Base-by-base conservation (phyloP, 2,797 vertebrate species). In the Catharus ustulatus region DNA sequence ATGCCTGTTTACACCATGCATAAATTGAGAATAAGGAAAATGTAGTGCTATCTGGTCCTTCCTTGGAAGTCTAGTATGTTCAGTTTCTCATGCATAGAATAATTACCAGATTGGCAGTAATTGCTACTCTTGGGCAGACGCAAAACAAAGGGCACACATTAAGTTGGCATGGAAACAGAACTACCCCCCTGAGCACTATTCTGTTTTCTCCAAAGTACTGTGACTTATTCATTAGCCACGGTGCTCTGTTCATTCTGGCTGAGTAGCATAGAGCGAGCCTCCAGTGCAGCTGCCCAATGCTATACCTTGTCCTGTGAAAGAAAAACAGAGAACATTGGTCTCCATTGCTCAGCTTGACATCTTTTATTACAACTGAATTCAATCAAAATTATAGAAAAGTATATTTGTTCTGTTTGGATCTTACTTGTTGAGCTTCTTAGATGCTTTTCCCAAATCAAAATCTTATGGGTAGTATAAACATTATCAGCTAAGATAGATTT, bases 91-190 rank as follows among this genome's bases (percentile, higher is more conserved):
- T 66, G 73, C 73, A 42, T 20, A 15, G 69, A 76, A 26, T 87
- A 90, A 94, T 93, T 94, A 95, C 62, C 40, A 59, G 62, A 45
- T 88, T 91, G 77, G n/a, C 87, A 93, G 80, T 90, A 95, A 91
- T 69, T 94, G 71, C n/a, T 90, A 59, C 76, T 80, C 72, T 73
- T 78, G 66, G 58, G 87, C 79, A 88, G 79, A 34, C 30, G 94
- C 58, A 94, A 91, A 89, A 84, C 57, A 85, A 85, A 81, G 66
- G 86, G 42, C 59, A 62, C 79, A 24, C 51, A 63, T 86, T 52
- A 80, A 84, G 89, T 83, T 95, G 94, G 61, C 87, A 90, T 95
- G 91, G 93, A 94, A 92, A 94, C 79, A 1, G 75, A 87, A 42
- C 58, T 87, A 21, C 62, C 23, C 76, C 67, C 77, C 61, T 74